Evolutionary conservation across 92 coral and sea anemone species (phyloP), one percentile per base, ranked within the genome.

Genomic region (Montipora capitata): DNA sequence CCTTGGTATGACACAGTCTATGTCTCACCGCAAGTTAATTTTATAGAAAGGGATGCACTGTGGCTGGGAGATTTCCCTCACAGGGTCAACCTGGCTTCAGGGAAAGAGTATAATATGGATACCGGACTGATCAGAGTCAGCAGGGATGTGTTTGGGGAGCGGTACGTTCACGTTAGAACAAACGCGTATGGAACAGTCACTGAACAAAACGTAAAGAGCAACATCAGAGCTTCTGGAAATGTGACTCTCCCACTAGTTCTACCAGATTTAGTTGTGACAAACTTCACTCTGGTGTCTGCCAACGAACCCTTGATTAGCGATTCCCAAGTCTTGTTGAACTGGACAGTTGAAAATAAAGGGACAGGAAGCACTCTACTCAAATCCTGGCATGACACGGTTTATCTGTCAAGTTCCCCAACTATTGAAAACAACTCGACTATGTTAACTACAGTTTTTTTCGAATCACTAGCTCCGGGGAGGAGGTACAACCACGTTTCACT

Each of bases 1-100:
- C 97, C 95, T 10, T 94, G 97, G 97, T 10, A 39, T 15, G 96
- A 94, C 68, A 43, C 83, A 17, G 49, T 94, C 11, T 92, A 77
- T 67, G 15, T 92, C 40, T 92, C 95, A 10, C 63, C 84, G 62
- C 83, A 85, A 13, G 67, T 13, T 5, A 51, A 59, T 1, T 86
- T 89, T 39, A 41, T 75, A 15, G 75, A n/a, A 7, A 61, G 41
- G 8, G 52, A 61, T 58, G 78, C 89, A 41, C 38, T 67, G 35
- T 67, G 77, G 39, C 52, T 94, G 7, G 94, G 92, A 3, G 91
- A 72, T 20, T 65, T 82, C 45, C 63, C 83, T 20, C 82, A 81
- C 72, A 59, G 82, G 16, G 45, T 39, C 64, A 85, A 90, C 48
- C 68, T 94, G 58, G 59, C 16, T 58, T 76, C 96, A 9, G 66